Percentiles rank a stretch among this genome's conserved stretches.
Evolutionary conservation across 1,140 invertebrate species (phyloP).

Genomic region (Listronotus oregonensis): DNA sequence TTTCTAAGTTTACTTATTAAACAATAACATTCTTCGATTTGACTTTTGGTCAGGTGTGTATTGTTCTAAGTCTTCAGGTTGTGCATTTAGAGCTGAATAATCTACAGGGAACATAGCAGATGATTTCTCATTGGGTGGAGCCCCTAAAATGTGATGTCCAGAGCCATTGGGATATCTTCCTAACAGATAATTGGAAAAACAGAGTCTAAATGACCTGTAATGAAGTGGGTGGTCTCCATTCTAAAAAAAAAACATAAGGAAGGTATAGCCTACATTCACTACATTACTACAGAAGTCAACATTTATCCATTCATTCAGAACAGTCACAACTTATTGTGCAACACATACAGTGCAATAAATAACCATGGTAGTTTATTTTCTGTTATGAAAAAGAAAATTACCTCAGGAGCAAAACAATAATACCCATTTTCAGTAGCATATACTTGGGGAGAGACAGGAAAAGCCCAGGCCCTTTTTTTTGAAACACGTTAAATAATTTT

Average conservation of each 20-base stretch:
- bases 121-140: conserved; percentile 60
- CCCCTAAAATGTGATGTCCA: conserved; percentile 72
- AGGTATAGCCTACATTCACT: not conserved
- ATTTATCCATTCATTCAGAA: too few species aligned
- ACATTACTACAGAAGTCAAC: too few species aligned
- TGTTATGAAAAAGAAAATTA: too few species aligned
- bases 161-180: conserved; percentile 73
- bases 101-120: conserved; percentile 71
- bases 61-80: conserved; percentile 69
- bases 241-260: conserved; percentile 57
- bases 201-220: conserved; percentile 68
- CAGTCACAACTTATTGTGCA: too few species aligned
- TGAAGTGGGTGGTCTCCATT: conserved; percentile 68
- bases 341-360: too few species aligned
- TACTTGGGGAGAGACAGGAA: too few species aligned
- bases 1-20: conserved; percentile 51
- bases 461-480: too few species aligned
- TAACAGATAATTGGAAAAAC: conserved; percentile 73
- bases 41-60: conserved; percentile 70
- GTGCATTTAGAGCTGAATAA: conserved; percentile 73
- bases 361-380: too few species aligned
- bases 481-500: too few species aligned
- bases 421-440: too few species aligned
- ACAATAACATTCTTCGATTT: conserved; percentile 72
- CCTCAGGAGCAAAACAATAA: too few species aligned